Conservation (phyloP, 2,797 vertebrate species). For the Pogoniulus pusillus region DNA sequence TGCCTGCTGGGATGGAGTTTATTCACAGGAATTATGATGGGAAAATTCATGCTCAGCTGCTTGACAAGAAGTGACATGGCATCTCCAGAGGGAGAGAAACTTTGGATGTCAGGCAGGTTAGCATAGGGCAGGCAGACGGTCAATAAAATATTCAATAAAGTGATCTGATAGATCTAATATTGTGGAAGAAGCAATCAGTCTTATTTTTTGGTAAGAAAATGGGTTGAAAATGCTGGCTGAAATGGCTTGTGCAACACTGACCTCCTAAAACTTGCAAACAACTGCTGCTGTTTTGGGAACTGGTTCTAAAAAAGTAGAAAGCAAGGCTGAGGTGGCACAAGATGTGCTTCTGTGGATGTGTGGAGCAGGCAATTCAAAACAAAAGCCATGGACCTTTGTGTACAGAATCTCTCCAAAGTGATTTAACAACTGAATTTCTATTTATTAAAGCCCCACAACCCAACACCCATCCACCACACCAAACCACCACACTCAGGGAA, state of each 20-base stretch:
- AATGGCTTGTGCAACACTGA: neutral
- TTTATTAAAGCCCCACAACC: too few species aligned
- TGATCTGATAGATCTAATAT: conserved; percentile 89
- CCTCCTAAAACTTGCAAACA: neutral
- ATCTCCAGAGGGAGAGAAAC: conserved; percentile 86
- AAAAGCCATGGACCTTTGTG: neutral
- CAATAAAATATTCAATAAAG: conserved; percentile 94
- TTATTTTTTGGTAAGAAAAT: conserved; percentile 12
- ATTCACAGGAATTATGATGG: conserved; percentile 85
- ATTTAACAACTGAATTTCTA: neutral
- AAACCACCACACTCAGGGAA: neutral
- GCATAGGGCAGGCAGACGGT: conserved; percentile 87
- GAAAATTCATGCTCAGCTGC: conserved; percentile 83
- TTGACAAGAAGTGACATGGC: conserved; percentile 83
- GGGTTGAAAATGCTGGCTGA: neutral
- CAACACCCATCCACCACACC: neutral
- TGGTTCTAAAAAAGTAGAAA: neutral
- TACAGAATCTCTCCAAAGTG: neutral
- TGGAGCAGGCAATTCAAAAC: neutral
- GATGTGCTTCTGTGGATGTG: accelerated
- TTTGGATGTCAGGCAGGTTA: conserved; percentile 90
- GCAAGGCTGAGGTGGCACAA: accelerated
- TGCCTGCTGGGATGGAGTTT: conserved; percentile 83
- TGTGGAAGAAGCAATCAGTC: conserved; percentile 62
- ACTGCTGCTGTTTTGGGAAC: neutral